phyloP scores from a whole-genome alignment of 2,113 vertebrate species.

The Scatophagus argus region DNA sequence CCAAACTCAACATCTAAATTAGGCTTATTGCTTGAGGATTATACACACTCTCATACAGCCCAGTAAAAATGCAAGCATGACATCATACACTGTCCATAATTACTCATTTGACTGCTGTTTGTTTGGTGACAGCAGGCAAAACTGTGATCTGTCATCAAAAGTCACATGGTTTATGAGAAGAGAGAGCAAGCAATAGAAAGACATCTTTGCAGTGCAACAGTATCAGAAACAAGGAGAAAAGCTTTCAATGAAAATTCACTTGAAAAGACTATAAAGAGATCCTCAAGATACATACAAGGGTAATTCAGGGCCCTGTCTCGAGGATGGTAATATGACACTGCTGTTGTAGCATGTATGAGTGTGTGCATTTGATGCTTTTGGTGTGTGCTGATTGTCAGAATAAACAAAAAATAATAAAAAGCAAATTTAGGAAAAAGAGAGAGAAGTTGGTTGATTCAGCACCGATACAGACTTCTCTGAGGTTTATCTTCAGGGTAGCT shows the following conservation, averaged over 20 bases:
- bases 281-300: conserved; percentile 23
- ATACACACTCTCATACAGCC: conserved; percentile 41
- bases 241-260: conserved; percentile 21
- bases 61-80: conserved; percentile 14
- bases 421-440: conserved; percentile 26
- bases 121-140: conserved; percentile 21
- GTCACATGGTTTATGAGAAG: conserved; percentile 64
- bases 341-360: conserved; percentile 13
- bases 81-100: conserved; percentile 7
- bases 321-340: conserved; percentile 46
- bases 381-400: conserved; percentile 80
- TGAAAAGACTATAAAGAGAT: conserved; percentile 21
- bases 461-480: conserved; percentile 66
- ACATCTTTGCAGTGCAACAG: conserved; percentile 78
- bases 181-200: conserved; percentile 74
- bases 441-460: conserved; percentile 69
- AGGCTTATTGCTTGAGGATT: conserved; percentile 78
- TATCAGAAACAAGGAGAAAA: conserved; percentile 66
- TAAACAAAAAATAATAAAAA: conserved; percentile 36
- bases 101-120: conserved; percentile 8
- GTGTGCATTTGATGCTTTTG: conserved; percentile 54
- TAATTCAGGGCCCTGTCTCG: conserved; percentile 29
- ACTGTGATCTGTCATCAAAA: conserved; percentile 6
- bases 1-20: conserved; percentile 37
- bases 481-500: conserved; percentile 50